Evolutionary conservation across 2,888 invertebrate species (phyloP), one percentile per base, ranked within the genome.

Genomic region (Ctenicera cuprea): DNA sequence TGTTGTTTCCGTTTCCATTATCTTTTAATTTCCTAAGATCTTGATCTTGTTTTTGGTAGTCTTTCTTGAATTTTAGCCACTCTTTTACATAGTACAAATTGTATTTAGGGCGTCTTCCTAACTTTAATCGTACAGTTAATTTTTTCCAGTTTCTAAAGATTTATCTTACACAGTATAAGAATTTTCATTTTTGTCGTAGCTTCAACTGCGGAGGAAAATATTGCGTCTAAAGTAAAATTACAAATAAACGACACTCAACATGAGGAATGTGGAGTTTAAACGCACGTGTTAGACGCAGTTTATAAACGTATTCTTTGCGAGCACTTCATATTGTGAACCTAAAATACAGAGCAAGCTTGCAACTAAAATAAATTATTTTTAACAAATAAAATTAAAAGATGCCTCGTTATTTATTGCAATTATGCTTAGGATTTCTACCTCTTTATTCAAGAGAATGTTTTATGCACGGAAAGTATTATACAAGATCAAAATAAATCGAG

Each of bases 401-500:
- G 20, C n/a, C n/a, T 12, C 26, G 9, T 52, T 18, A 54, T 26
- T 54, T 54, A 54, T 26, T 26, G 48, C 48, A 9, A 11, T 18
- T 4, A 16, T 20, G 4, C 48, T 20, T 16, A 16, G n/a, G 16
- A 45, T 45, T 45, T 48, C 41, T 4, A 14, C 5, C 18, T 48
- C 48, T 67, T 37, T 41, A 54, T 67, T 67, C 26, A 57, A 16
- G 3, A 38, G 18, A 43, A 57, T 37, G 43, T n/a, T 30, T 62
- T 63, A 63, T 63, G 48, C 9, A 26, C 26, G 41, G 16, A 30
- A 45, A 63, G 72, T 63, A 66, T 67, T 69, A 75, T 59, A 72
- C 66, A 64, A 66, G 75, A 78, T 73, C 69, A 74, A 76, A 78
- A 78, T 76, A 75, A 76, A 78, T 78, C 70, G 75, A 78, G 75